Base-by-base conservation (phyloP, 2,113 vertebrate species). In the Xyliphius kryptos region DNA sequence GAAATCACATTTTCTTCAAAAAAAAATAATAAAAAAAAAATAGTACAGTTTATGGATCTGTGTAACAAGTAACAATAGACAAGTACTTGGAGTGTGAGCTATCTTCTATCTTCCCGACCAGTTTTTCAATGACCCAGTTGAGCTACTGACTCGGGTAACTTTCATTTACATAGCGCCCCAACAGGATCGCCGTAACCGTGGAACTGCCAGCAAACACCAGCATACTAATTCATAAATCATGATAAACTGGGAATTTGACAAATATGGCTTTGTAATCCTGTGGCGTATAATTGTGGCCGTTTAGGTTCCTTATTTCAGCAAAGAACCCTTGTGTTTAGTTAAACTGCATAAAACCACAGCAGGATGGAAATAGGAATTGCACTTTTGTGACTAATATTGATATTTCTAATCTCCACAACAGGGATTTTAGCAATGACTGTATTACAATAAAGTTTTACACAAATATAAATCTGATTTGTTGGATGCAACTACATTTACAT, bases 81-180 rank as follows among this genome's bases (percentile, higher is more conserved):
- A 32, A 37, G 41, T 41, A 56, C 60, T 56, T 10, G 58, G 56
- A 58, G 63, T 67, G 68, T 43, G 53, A 21, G 40, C 15, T 32
- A 32, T 32, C 26, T 32, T 32, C n/a, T n/a, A 51, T 68, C 50
- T 53, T 64, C 54, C 74, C 69, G 59, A 73, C 73, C 46, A 22
- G 77, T n/a, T 70, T 75, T 74, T 70, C 68, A 72, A 46, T 82
- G 80, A 81, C 82, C 77, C 81, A 82, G 76, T 84, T 86, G 71
- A 68, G 66, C 66, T 76, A 58, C 80, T 80, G 77, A 69, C 69
- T 75, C 72, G 74, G 73, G 77, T 72, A 71, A 76, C 67, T 57
- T 63, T 80, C 77, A 72, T 73, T 71, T 70, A 66, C 69, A 71
- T 71, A 72, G 76, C 74, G 64, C 73, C 47, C 49, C 67, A 61